Conservation (phyloP, 2,797 vertebrate species). For the Scolopax bukidnonensis region DNA sequence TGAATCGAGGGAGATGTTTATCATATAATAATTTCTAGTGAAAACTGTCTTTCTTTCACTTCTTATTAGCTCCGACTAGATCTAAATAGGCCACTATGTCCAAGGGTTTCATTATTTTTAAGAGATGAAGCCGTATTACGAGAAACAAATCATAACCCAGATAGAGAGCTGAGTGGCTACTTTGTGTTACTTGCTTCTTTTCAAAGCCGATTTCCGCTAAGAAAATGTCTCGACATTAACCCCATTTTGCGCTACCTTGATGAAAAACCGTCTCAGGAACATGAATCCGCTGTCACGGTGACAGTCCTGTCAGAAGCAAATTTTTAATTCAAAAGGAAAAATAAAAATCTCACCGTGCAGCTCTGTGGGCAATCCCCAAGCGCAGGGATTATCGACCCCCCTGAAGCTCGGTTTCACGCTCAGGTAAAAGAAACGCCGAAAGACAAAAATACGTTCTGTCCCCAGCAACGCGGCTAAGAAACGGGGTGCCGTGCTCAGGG, state of each 20-base stretch:
- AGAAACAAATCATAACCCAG: background rate
- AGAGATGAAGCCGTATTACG: background rate
- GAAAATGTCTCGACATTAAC: fast-evolving
- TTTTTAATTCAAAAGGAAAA: background rate
- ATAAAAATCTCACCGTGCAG: background rate
- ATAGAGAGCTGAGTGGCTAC: background rate
- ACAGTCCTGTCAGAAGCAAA: background rate
- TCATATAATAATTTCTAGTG: background rate
- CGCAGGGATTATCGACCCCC: background rate
- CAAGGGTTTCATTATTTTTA: background rate
- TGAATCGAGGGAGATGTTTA: background rate
- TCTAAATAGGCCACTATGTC: background rate
- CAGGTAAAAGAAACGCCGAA: fast-evolving
- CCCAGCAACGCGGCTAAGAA: background rate
- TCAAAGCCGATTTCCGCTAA: background rate
- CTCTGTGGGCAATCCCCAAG: fast-evolving
- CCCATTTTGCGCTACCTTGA: background rate
- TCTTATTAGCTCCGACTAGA: background rate
- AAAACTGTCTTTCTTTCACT: fast-evolving
- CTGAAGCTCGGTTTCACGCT: too few species aligned
- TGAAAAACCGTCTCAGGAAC: background rate
- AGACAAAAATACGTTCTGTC: fast-evolving
- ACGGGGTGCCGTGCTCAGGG: fast-evolving
- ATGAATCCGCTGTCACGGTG: too few species aligned
- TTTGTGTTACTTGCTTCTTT: constrained; percentile 21